Conservation (phyloP, 2,797 vertebrate species). For the Gallirallus australis region DNA sequence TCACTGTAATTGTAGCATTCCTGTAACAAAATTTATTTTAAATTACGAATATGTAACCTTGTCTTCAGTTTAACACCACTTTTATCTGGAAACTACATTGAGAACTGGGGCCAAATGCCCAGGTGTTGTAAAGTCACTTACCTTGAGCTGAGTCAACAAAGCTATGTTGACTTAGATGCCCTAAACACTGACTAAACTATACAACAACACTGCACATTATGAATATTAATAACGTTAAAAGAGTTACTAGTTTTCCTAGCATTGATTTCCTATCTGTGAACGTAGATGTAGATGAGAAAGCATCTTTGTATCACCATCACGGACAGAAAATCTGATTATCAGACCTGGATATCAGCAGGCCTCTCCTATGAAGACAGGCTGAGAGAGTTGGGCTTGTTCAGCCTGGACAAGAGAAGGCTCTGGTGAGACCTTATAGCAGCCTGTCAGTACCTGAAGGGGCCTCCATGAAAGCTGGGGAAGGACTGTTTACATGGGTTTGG, state of each 20-base stretch:
- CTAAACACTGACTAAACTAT: background rate
- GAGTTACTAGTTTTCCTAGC: background rate
- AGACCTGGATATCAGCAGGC: too few species aligned
- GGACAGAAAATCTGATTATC: background rate
- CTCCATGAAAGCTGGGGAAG: too few species aligned
- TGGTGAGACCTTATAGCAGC: too few species aligned
- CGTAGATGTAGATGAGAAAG: background rate
- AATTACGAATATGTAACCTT: background rate
- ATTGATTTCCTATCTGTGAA: background rate
- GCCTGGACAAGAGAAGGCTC: too few species aligned
- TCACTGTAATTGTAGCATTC: background rate
- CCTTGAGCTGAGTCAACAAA: background rate
- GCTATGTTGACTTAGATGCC: background rate
- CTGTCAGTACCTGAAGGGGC: too few species aligned
- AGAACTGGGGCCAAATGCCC: background rate
- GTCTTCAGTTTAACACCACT: constrained; percentile 1
- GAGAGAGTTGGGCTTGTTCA: too few species aligned
- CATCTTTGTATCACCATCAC: background rate
- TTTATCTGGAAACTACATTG: background rate
- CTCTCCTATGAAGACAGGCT: too few species aligned
- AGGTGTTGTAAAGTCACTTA: constrained; percentile 4
- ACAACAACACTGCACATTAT: background rate
- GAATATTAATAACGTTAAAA: background rate
- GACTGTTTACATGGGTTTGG: too few species aligned
- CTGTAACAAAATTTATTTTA: constrained; percentile 6